Base-by-base conservation (phyloP, 2,888 invertebrate species). In the Agrochola lota region DNA sequence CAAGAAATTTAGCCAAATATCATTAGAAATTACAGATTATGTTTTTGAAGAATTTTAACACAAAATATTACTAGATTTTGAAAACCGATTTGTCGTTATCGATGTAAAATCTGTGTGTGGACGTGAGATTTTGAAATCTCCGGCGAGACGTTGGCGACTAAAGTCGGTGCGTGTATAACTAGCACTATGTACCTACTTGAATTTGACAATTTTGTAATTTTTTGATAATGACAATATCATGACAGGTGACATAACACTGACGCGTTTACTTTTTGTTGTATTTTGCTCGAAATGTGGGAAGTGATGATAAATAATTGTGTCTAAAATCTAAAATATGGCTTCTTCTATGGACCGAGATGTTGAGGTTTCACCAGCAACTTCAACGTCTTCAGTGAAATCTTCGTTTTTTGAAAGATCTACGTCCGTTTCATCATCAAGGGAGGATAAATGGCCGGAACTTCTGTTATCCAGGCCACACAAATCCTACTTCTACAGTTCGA, bases 381-480 rank as follows among this genome's bases (percentile, higher is more conserved):
- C 96, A 70, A 93, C 94, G 59, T 89, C 94, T 23, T 96, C 96
- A 60, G 83, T 94, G 59, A 94, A 91, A 90, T 94, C 94, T 52
- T 90, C 91, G 40, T 87, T 94, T 35, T 91, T 94, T 77, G 95
- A 95, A 73, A 92, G 96, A 91, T 95, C 96, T 66, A 94, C 96
- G 55, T 95, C 96, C 55, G 91, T 94, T 81, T 90, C 95, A 49
- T 96, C 96, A 63, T 89, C 91, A 55, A 95, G 87, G 80, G 95
- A 95, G 84, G 96, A 96, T 89, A 96, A 94, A 94, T 97, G 97
- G 97, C 97, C 97, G 89, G 97, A 97, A 93, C 92, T 97, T 81
- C 90, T 97, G 85, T 85, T 97, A 88, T 95, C 96, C 72, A 94
- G 92, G 89, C 96, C 97, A 40, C 93, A 95, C 77, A 95, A 94